Evolutionary conservation across 2,113 vertebrate genomes (phyloP).

Genomic region (Lepidothrix coronata): DNA sequence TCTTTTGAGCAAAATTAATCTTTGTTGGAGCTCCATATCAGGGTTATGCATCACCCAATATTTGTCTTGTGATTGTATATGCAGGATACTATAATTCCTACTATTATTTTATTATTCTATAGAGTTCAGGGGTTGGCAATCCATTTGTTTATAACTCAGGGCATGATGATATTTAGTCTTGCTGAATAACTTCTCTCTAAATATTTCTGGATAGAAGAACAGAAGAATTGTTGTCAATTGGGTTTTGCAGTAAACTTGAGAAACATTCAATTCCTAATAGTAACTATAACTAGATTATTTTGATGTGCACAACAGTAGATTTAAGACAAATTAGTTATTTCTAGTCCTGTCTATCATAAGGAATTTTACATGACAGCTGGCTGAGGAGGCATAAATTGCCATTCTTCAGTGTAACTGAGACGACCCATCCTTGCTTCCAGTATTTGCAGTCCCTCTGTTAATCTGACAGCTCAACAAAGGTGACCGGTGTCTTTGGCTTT

Average conservation of each 20-base stretch:
- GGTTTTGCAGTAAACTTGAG: neutral
- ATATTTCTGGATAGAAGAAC: neutral
- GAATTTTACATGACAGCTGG: slow-evolving; percentile 54
- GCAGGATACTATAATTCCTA: neutral
- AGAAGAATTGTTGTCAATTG: neutral
- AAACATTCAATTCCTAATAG: neutral
- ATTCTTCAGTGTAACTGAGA: slow-evolving; percentile 71
- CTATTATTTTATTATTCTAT: neutral
- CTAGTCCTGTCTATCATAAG: slow-evolving; percentile 42
- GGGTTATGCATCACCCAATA: neutral
- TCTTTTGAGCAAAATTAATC: neutral
- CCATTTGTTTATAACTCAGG: neutral
- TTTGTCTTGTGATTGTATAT: neutral
- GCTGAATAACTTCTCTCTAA: neutral
- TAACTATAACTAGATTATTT: neutral
- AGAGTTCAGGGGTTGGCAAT: neutral
- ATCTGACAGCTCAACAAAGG: slow-evolving; percentile 70
- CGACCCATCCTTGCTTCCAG: slow-evolving; percentile 24
- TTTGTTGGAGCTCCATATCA: neutral
- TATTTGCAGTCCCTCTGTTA: slow-evolving; percentile 36
- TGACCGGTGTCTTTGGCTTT: slow-evolving; percentile 36
- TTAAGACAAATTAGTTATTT: slow-evolving; percentile 30
- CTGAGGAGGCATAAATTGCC: slow-evolving; percentile 56
- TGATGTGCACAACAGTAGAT: neutral
- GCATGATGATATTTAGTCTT: neutral